Conservation (phyloP, 2,888 invertebrate genomes). For the Drosophila stalkeri region DNA sequence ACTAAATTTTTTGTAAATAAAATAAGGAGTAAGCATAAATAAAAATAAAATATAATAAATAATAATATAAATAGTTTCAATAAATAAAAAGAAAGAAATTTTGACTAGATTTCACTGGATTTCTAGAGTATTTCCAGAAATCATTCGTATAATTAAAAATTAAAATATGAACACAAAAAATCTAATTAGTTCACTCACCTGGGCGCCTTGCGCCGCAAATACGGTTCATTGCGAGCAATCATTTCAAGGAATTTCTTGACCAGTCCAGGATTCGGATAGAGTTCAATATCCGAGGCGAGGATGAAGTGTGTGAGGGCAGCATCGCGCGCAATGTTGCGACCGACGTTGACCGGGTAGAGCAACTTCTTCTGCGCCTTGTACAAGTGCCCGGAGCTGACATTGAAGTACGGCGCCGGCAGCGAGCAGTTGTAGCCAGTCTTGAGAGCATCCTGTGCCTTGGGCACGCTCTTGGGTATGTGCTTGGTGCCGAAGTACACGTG, state of each 20-base stretch:
- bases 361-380: constrained; percentile 93
- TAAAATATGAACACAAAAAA: neutral
- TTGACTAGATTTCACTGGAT: no score
- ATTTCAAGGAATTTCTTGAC: constrained; percentile 93
- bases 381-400: constrained; percentile 88
- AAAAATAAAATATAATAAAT: no score
- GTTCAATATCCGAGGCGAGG: constrained; percentile 94
- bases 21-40: no score
- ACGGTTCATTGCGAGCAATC: constrained; percentile 90
- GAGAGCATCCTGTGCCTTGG: constrained; percentile 88
- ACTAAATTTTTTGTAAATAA: no score
- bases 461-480: constrained; percentile 92
- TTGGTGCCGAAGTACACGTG: constrained; percentile 95
- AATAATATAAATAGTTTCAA: no score
- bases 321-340: constrained; percentile 94
- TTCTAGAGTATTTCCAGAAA: no score
- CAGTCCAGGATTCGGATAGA: constrained; percentile 94
- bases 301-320: constrained; percentile 93
- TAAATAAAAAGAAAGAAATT: no score
- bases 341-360: constrained; percentile 95
- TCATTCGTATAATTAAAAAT: no score
- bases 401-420: constrained; percentile 89
- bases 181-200: constrained; percentile 78
- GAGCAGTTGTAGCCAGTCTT: constrained; percentile 90
- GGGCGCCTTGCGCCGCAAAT: constrained; percentile 87